Percentiles rank a stretch among this genome's conserved stretches.
Conservation (phyloP, 2,888 invertebrate species). For the Oligia latruncula region DNA sequence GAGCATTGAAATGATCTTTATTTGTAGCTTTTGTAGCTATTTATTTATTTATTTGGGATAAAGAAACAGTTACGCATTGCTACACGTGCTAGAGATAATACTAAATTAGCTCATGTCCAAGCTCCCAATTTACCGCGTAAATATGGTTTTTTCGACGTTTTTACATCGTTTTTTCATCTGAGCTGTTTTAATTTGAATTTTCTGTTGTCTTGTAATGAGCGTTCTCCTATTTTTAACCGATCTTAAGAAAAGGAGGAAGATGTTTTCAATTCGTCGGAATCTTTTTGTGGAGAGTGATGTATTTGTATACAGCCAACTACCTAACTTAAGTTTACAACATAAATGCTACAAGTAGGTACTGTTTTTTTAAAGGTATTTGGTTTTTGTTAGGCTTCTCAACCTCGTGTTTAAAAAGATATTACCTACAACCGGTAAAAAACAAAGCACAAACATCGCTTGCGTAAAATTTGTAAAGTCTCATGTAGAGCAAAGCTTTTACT, state of each 20-base stretch:
- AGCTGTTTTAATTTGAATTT: not conserved
- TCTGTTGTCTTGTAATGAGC: not conserved
- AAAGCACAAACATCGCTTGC: not conserved
- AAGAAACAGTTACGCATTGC: too few relatives aligned
- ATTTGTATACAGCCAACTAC: too few relatives aligned
- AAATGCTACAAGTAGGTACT: too few relatives aligned
- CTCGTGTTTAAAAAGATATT: not conserved
- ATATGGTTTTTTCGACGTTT: not conserved
- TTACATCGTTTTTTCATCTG: not conserved
- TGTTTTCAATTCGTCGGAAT: not conserved
- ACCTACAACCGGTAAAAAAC: not conserved
- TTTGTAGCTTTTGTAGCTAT: too few relatives aligned
- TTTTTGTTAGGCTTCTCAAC: not conserved
- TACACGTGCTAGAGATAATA: too few relatives aligned
- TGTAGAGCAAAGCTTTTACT: slow-evolving; percentile 17
- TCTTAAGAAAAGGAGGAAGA: not conserved
- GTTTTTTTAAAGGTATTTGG: not conserved
- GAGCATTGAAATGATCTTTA: not conserved
- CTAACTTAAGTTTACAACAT: not conserved
- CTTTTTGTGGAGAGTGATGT: not conserved
- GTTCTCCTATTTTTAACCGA: not conserved
- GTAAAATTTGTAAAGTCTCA: not conserved
- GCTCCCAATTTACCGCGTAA: not conserved
- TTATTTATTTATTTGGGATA: too few relatives aligned
- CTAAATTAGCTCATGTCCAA: not conserved